Base-by-base conservation (phyloP, 1,140 invertebrate genomes). In the Uloborus diversus region DNA sequence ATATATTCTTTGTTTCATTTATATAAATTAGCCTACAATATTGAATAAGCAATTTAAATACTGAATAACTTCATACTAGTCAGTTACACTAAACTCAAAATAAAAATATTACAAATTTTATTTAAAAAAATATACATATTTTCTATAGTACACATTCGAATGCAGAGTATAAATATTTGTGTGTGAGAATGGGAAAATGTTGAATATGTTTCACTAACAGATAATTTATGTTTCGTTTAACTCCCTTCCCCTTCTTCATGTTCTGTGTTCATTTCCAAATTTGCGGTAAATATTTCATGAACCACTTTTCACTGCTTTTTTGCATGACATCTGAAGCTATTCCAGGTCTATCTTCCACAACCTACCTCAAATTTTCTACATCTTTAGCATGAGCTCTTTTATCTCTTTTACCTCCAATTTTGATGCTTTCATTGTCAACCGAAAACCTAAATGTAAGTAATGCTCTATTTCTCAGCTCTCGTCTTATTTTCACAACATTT, bases 321-420 rank as follows among this genome's bases (percentile, higher is more conserved):
- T 78, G 65, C 76, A 79, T 69, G 76, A 69, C n/a, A 47, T 69
- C 33, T 69, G 27, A 68, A 79, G 76, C 76, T 69, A 47, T 79
- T 79, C 76, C 76, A 79, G 76, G 76, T 79, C 76, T 79, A 20
- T 79, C 64, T 79, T 69, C 51, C 65, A 79, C 76, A 79, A 79
- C 76, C 76, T 79, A 69, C 76, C 76, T 79, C 76, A 37, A 14
- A 56, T 66, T 35, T 56, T 78, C 61, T 62, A 56, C 57, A 78
- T 49, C 37, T 42, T 61, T 33, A 69, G 78, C 68, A 79, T 79
- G 65, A 69, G 35, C 32, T 17, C 32, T 79, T 69, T 70, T 64
- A 47, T 71, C 28, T 64, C 7, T 23, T 64, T 49, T 68, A 30
- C 69, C 75, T n/a, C 7, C 37, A 33, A 5, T 64, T 69, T n/a